A percentile compares a stretch with the other conserved stretches of the same genome.
These are phyloP conservation scores for Myotis davidii DNA, from an alignment of 2,113 vertebrate species.

Conservation along the genomic window DNA sequence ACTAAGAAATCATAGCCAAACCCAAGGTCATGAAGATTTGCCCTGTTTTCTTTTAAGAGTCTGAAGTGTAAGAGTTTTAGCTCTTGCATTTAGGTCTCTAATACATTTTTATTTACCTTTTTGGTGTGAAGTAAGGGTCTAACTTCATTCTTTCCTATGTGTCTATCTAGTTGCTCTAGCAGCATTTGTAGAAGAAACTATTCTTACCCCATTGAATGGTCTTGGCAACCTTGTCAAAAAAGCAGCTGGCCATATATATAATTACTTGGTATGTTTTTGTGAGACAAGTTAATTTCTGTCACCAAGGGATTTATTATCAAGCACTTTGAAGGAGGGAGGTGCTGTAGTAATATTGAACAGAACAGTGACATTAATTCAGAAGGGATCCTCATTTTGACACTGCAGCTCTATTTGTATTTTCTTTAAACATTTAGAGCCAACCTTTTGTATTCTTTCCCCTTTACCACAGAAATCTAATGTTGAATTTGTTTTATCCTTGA, in stretches of 20 bases:
- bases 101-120: slow-evolving; percentile 4
- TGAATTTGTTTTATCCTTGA: slow-evolving; percentile 47
- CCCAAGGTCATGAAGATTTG: not conserved
- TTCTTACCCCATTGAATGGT: not conserved
- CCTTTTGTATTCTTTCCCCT: not conserved
- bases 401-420: not conserved
- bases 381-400: not conserved
- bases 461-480: slow-evolving; percentile 47
- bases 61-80: not conserved
- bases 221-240: slow-evolving; percentile 5
- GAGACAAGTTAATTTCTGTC: not conserved
- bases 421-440: not conserved
- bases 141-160: not conserved
- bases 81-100: not conserved
- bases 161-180: not conserved
- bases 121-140: not conserved
- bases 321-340: not conserved
- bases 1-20: not conserved
- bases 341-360: not conserved
- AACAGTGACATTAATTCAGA: not conserved
- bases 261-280: slow-evolving; percentile 1
- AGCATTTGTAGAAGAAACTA: not conserved
- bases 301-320: not conserved
- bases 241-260: not conserved
- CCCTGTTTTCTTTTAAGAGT: not conserved